Base-by-base conservation (phyloP, 2,113 vertebrate genomes). In the Hippocampus guttulatus region DNA sequence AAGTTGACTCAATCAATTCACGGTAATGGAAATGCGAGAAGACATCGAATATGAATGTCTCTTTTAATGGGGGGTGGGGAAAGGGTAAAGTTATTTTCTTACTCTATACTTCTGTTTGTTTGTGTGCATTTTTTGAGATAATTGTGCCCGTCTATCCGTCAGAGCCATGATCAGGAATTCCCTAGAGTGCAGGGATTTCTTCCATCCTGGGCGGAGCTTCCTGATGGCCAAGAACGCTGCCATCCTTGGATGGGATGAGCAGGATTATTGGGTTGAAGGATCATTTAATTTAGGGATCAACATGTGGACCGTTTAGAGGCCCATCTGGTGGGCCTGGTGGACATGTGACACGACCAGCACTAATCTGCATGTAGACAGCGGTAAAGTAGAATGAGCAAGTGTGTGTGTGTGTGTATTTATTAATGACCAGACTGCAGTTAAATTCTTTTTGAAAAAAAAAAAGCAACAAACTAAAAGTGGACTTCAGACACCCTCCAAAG, bases 201-300 rank as follows among this genome's bases (percentile, higher is more conserved):
- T 54, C 51, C 54, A 71, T 41, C 33, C 69, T 33, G 43, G 51
- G 49, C 38, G 75, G 80, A 73, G 74, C 70, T 62, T 80, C 65
- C 0, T 76, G 70, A 60, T 64, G 60, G 69, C 73, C 3, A 1
- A 78, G 76, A 71, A 75, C 54, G 0, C 77, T 68, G 45, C 55
- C 27, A 81, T 82, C 81, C 73, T 75, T 73, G 83, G 79, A 84
- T 84, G 87, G 85, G 81, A 88, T 87, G 85, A 88, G 84, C 61
- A 64, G 85, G 88, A 89, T 89, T 90, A 90, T 81, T 83, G 73
- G 84, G 52, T 73, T 83, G 77, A 87, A 83, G 83, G 87, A 85
- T 89, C 81, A 88, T 89, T 89, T 87, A 69, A 84, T 85, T 88
- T 87, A 85, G 76, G 85, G 88, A 84, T 88, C 82, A 89, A 88